Base-by-base conservation (phyloP, 2,797 vertebrate genomes). In the Hyperoplus immaculatus region DNA sequence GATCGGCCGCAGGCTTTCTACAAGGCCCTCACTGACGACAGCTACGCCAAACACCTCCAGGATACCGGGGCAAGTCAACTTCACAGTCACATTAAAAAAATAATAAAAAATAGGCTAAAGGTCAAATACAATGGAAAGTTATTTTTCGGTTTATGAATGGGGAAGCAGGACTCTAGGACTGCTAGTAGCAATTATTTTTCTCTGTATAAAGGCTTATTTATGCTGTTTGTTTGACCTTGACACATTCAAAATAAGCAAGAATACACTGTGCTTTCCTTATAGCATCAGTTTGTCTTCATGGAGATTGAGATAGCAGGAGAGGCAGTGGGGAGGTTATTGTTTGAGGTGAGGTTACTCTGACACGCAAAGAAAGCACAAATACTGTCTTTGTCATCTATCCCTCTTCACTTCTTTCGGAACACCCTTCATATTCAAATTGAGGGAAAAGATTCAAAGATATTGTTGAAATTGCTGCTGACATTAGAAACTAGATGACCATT, bases 211-310 rank as follows among this genome's bases (percentile, higher is more conserved):
- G 29, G 29, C 29, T 29, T 29, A 29, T 11, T 59, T 11, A n/a
- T 47, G 1, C 49, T 58, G 57, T 49, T 39, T 77, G 18, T 70
- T 54, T 1, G 0, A 63, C 45, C 47, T 29, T 38, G 4, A 50
- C 16, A 53, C 0, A 21, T 54, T 12, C 0, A 45, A 61, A 55
- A 18, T 1, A 55, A 55, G 1, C 10, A 60, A 14, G 0, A 4
- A 49, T 5, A 29, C 13, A 61, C 12, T 79, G 41, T 82, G 39
- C 42, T 88, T 85, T 91, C 16, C 85, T 81, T 91, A 74, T 84
- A 98, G 97, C 97, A 97, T 56, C 65, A 80, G 29, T 97, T 97
- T 93, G 97, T 97, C 68, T 98, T 94, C 91, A 93, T 98, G 93
- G 96, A 97, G 36, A 87, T 98, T 83, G 83, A 93, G 76, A 93